A percentile compares a stretch with the other conserved stretches of the same genome.
Evolutionary conservation across 2,113 vertebrate genomes (phyloP).

Genomic region (Paedocypris sp.): DNA sequence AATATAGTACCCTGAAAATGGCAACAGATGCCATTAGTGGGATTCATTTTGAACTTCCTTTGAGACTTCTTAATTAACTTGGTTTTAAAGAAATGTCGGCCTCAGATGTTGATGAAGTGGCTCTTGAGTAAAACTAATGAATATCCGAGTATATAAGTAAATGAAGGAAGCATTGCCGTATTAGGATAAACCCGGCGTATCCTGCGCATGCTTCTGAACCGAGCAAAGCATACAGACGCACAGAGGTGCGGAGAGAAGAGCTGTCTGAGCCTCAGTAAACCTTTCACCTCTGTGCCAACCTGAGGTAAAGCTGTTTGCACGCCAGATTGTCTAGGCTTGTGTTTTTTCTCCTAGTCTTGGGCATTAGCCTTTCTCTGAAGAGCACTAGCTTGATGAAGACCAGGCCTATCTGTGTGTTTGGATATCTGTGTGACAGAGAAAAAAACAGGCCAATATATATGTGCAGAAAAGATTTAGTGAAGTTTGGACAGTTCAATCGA

Average conservation of each 20-base stretch:
- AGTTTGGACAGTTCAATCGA: no score
- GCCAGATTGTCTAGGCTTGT: constrained; percentile 30
- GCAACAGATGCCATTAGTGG: no score
- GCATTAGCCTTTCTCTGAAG: constrained; percentile 17
- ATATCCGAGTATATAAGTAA: neutral
- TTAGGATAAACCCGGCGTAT: no score
- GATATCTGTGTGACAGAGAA: neutral
- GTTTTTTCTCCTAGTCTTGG: constrained; percentile 25
- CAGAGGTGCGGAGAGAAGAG: constrained; percentile 1
- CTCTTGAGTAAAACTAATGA: neutral
- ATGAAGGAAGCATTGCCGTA: neutral
- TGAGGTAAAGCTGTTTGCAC: constrained; percentile 21
- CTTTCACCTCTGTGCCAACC: constrained; percentile 28
- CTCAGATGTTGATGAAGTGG: neutral
- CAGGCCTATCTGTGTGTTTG: constrained; percentile 16
- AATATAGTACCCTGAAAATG: no score
- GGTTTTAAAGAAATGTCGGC: neutral
- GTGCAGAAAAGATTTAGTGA: no score
- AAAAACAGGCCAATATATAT: neutral
- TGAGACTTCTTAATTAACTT: neutral
- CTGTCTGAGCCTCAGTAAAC: constrained; percentile 26
- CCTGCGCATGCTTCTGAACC: neutral
- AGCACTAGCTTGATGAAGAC: constrained; percentile 22
- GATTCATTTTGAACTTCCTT: neutral
- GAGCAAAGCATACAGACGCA: neutral